A percentile compares a stretch with the other conserved stretches of the same genome.
These are phyloP conservation scores for Heterotilapia buettikoferi DNA, from an alignment of 2,113 vertebrate genomes.

Conservation along the genomic window DNA sequence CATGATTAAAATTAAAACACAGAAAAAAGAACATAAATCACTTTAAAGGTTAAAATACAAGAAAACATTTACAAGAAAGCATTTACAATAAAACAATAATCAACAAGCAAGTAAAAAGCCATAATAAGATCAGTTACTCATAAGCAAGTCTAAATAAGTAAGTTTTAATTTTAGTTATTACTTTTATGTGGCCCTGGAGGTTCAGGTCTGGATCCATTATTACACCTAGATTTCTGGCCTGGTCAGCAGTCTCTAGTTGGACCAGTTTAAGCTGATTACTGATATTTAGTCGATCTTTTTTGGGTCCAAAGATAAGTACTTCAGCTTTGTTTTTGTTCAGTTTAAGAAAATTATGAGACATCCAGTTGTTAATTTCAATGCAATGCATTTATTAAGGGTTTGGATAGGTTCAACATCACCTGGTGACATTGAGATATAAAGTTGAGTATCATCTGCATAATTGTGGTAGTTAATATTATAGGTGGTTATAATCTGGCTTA, in stretches of 20 bases:
- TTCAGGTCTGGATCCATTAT: background rate
- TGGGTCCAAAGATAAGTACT: background rate
- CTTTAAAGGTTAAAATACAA: background rate
- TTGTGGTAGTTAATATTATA: background rate
- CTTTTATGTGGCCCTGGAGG: background rate
- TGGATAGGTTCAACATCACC: background rate
- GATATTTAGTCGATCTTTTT: background rate
- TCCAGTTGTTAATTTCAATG: background rate
- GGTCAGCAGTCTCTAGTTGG: background rate
- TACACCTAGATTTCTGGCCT: background rate
- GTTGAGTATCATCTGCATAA: background rate
- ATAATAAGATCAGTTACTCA: background rate
- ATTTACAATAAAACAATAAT: background rate
- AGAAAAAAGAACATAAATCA: background rate
- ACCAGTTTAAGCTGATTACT: background rate
- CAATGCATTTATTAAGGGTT: background rate
- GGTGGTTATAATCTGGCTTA: background rate
- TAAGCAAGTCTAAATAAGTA: background rate
- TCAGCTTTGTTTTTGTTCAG: background rate
- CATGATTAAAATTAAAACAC: background rate
- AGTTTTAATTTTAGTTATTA: background rate
- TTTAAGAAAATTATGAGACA: background rate
- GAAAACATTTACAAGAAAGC: background rate
- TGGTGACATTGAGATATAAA: background rate
- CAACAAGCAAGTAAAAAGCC: background rate